Conservation (phyloP, 2,888 invertebrate species). For the Escarpia spicata region DNA sequence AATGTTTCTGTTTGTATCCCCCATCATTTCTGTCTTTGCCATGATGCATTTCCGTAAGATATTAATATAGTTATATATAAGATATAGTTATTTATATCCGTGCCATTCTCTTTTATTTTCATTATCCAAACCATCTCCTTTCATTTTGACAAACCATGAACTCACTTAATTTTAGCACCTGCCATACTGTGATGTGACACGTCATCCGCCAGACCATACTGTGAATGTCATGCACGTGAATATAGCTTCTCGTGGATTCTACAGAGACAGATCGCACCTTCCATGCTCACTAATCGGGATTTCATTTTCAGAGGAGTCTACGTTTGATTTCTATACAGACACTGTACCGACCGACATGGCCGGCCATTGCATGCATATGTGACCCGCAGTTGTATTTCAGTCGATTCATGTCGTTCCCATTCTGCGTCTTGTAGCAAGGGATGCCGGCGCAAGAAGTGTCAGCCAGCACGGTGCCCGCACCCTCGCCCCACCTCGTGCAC, state of each 20-base stretch:
- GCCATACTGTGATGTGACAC: background rate
- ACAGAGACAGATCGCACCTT: background rate
- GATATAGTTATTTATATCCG: no score
- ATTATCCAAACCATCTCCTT: background rate
- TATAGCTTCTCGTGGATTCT: background rate
- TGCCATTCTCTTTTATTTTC: background rate
- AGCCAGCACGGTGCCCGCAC: background rate
- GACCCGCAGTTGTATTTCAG: background rate
- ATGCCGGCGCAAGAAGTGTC: background rate
- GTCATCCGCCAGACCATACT: background rate
- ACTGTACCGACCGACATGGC: background rate
- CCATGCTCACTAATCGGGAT: background rate
- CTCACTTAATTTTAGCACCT: background rate
- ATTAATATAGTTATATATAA: no score
- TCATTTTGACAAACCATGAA: background rate
- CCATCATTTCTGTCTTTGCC: background rate
- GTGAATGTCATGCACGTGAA: background rate
- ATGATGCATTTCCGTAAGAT: background rate
- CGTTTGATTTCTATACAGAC: background rate
- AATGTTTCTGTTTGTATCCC: background rate
- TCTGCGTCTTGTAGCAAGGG: conserved; percentile 4
- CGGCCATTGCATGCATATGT: background rate
- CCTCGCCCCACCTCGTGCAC: background rate
- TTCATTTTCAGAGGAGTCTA: background rate
- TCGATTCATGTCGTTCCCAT: background rate